Evolutionary conservation across 2,888 invertebrate species (phyloP).

Genomic region (Nephrotoma appendiculata): DNA sequence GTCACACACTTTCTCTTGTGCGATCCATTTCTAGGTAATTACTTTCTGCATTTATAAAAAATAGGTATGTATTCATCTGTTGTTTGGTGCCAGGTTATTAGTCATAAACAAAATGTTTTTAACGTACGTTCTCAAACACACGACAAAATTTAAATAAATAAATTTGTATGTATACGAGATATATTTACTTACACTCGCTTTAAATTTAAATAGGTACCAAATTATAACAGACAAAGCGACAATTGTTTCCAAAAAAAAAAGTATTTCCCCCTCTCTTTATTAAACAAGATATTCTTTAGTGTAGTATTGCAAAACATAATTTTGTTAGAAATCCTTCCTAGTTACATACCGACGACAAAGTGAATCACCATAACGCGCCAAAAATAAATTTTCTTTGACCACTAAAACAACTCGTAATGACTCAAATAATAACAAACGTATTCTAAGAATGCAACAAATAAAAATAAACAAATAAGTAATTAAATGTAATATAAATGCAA

Average conservation of each 20-base stretch:
- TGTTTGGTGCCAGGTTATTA: neutral
- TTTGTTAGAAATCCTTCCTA: neutral
- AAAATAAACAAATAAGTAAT: neutral
- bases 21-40: neutral
- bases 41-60: neutral
- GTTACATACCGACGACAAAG: neutral
- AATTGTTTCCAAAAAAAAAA: neutral
- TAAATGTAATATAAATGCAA: neutral
- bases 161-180: neutral
- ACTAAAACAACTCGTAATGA: neutral
- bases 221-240: neutral
- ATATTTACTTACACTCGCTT: neutral
- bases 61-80: neutral
- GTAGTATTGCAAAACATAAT: neutral
- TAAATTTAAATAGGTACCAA: too few relatives aligned
- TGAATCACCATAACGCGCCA: neutral
- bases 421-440: neutral
- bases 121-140: neutral
- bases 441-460: neutral
- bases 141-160: neutral
- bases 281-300: neutral
- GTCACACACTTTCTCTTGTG: neutral
- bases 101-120: neutral
- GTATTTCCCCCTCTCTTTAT: neutral
- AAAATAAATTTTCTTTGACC: neutral